Percentiles rank a stretch among this genome's conserved stretches.
Conservation (phyloP, 2,113 vertebrate species). For the Forbesichthys papilliferus region DNA sequence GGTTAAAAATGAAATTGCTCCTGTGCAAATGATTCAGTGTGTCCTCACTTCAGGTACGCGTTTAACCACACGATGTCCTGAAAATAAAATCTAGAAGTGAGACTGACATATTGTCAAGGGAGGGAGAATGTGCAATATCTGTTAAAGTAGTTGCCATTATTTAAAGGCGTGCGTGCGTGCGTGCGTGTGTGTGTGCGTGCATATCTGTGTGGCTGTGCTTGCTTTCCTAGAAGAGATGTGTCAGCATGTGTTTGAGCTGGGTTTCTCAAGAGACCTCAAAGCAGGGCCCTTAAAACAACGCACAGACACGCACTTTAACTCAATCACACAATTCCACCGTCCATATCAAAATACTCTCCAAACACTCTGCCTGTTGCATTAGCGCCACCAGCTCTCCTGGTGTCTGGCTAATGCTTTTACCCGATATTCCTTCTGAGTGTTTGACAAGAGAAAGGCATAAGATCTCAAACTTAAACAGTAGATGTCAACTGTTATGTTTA, state of each 20-base stretch:
- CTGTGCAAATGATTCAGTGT: not conserved
- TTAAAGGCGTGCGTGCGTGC: not conserved
- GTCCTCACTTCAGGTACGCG: not conserved
- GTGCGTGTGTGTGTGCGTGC: not conserved
- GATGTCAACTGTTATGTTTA: no score
- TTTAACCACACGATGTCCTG: not conserved
- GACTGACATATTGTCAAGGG: not conserved
- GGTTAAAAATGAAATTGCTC: not conserved
- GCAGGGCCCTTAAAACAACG: not conserved
- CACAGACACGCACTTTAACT: not conserved
- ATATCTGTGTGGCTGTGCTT: no score
- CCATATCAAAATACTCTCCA: not conserved
- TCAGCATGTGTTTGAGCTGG: constrained; percentile 1
- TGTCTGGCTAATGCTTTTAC: not conserved
- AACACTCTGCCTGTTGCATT: not conserved
- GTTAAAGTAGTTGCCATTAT: constrained; percentile 1
- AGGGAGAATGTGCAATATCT: not conserved
- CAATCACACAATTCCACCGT: not conserved
- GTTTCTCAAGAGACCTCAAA: constrained; percentile 12
- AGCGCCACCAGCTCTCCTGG: not conserved
- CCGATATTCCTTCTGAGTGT: not conserved
- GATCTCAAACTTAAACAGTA: not conserved
- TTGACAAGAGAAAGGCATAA: not conserved
- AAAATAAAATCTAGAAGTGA: not conserved
- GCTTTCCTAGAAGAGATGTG: constrained; percentile 4